Evolutionary conservation across 2,888 invertebrate species (phyloP), one percentile per base, ranked within the genome.

Genomic region (Beris chalybata): DNA sequence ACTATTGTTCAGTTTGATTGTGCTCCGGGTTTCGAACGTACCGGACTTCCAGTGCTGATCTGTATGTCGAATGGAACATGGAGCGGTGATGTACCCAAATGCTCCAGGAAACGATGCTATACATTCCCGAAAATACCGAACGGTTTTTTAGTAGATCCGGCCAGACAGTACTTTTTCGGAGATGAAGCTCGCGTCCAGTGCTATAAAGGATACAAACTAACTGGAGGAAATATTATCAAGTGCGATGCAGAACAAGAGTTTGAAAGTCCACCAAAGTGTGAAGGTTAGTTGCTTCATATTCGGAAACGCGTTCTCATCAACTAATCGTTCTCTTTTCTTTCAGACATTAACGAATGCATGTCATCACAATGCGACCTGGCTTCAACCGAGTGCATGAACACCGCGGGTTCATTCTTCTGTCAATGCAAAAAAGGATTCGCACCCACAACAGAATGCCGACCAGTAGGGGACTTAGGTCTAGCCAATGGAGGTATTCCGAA

Each of bases 41-140:
- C 87, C 72, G 95, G 95, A 38, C 90, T 92, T 76, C 95, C 95
- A 13, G 95, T 95, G 4, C 86, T 95, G 50, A 86, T 94, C 45
- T 96, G 95, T 78, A 95, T 95, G 93, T 95, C 94, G 76, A 95
- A 95, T 76, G 95, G 95, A 59, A 94, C 95, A 9, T 96, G 95
- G 95, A 95, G 95, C 68, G 93, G 93, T 67, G 89, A 91, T 72
- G 93, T 95, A 4, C 95, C 95, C 1, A 87, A 89, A 5, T 95
- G 95, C 79, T 86, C 92, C 44, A 87, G 93, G 82, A 81, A 81
- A 66, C 77, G 78, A 11, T 81, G 81, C 70, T 75, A 74, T 58
- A 78, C 84, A 82, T 88, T 92, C 75, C 94, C 94, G 0, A 87
- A 87, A 76, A 91, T 95, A 69, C 88, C 89, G 73, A 95, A 95